Percentiles rank a stretch among this genome's conserved stretches.
These are phyloP conservation scores for Ondatra zibethicus DNA, from an alignment of 2,113 vertebrate species.

Conservation along the genomic window DNA sequence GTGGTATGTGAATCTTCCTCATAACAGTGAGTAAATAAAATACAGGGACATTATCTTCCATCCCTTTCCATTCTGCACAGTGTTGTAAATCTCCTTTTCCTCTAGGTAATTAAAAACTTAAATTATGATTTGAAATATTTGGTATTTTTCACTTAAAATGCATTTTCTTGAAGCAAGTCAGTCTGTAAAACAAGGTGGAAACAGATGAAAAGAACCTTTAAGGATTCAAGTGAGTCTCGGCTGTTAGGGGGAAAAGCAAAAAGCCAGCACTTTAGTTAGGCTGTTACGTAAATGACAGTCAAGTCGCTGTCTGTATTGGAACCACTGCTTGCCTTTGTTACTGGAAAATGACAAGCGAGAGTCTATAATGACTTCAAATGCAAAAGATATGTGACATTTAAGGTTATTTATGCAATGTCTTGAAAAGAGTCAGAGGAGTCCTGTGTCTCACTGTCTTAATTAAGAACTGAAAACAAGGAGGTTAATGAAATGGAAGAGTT, in stretches of 20 bases:
- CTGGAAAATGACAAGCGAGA: constrained; percentile 55
- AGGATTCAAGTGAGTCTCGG: background rate
- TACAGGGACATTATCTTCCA: constrained; percentile 34
- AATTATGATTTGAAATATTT: constrained; percentile 64
- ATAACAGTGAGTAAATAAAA: constrained; percentile 36
- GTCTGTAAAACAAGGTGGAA: constrained; percentile 29
- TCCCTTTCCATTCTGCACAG: constrained; percentile 16
- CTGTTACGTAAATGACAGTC: background rate
- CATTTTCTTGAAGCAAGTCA: constrained; percentile 44
- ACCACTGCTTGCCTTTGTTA: constrained; percentile 27
- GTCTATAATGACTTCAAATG: constrained; percentile 59
- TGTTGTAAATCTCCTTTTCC: background rate
- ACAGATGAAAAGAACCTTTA: constrained; percentile 49
- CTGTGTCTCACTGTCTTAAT: constrained; percentile 30
- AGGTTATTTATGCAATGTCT: constrained; percentile 51
- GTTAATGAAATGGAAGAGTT: constrained; percentile 45
- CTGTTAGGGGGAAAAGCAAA: background rate
- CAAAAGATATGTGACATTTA: constrained; percentile 27
- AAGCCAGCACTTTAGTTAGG: background rate
- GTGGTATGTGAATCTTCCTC: constrained; percentile 56
- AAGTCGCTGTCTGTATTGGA: constrained; percentile 43
- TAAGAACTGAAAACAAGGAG: constrained; percentile 58
- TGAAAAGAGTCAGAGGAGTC: constrained; percentile 11
- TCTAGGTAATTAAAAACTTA: constrained; percentile 29
- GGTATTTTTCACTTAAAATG: constrained; percentile 53